A percentile compares a stretch with the other conserved stretches of the same genome.
Conservation (phyloP, 2,888 invertebrate genomes). For the Eudemis profundana region DNA sequence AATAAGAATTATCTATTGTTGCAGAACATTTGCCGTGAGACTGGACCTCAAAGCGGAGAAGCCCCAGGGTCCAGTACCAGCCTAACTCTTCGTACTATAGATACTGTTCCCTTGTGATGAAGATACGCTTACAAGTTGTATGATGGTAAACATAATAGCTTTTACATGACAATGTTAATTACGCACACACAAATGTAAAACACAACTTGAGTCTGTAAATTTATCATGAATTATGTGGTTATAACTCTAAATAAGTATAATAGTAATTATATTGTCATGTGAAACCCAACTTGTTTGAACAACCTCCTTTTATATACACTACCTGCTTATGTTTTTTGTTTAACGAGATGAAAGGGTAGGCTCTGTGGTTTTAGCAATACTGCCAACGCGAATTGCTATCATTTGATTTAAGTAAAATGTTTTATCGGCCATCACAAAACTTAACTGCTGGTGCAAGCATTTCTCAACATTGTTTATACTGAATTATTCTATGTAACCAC, state of each 20-base stretch:
- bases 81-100: constrained; percentile 73
- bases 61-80: constrained; percentile 86
- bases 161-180: constrained; percentile 74
- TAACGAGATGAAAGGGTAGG: constrained; percentile 64
- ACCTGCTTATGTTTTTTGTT: constrained; percentile 70
- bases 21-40: constrained; percentile 82
- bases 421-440: constrained; percentile 68
- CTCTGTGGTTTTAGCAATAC: constrained; percentile 60
- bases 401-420: constrained; percentile 70
- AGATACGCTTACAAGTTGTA: constrained; percentile 56
- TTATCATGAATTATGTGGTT: constrained; percentile 30
- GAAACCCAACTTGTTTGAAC: constrained; percentile 64
- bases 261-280: constrained; percentile 69
- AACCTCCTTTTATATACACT: constrained; percentile 68
- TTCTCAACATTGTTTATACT: constrained; percentile 80
- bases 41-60: constrained; percentile 86
- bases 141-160: constrained; percentile 60
- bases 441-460: constrained; percentile 73
- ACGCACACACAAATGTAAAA: constrained; percentile 43
- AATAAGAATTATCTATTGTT: constrained; percentile 48
- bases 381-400: constrained; percentile 63
- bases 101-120: constrained; percentile 81
- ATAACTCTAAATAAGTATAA: constrained; percentile 36
- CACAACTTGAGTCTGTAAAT: constrained; percentile 17
- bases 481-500: constrained; percentile 83